Evolutionary conservation across 2,113 vertebrate species (phyloP).

Genomic region (Alosa alosa): DNA sequence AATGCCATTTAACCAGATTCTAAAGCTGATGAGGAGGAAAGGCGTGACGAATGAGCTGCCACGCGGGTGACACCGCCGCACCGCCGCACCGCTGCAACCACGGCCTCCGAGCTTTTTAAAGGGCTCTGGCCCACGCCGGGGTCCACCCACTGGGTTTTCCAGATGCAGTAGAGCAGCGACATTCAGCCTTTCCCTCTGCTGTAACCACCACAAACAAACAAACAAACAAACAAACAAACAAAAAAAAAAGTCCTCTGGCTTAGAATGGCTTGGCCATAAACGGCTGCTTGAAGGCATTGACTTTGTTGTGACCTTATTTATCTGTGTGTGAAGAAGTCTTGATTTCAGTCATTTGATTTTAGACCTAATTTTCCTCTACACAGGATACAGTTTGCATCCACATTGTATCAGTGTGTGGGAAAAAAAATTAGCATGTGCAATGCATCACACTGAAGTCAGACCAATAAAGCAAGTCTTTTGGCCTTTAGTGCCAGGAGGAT

Average conservation of each 20-base stretch:
- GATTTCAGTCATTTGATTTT: neutral
- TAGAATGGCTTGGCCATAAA: neutral
- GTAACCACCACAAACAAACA: neutral
- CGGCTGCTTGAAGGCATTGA: neutral
- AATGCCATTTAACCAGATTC: slow-evolving; percentile 48
- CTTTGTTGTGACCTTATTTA: neutral
- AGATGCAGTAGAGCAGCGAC: neutral
- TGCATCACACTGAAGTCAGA: neutral
- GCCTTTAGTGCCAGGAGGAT: neutral
- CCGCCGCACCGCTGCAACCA: neutral
- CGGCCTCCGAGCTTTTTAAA: neutral
- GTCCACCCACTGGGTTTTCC: neutral
- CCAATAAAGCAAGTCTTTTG: neutral
- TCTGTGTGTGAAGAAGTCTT: neutral
- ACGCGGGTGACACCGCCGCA: neutral
- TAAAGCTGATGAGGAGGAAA: slow-evolving; percentile 50
- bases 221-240: neutral
- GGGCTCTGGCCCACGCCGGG: neutral
- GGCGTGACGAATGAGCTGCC: slow-evolving; percentile 40
- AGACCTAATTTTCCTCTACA: neutral
- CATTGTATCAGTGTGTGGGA: neutral
- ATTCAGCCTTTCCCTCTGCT: neutral
- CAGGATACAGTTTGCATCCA: neutral
- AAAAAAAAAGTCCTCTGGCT: neutral
- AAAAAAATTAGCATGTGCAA: neutral